Evolutionary conservation across 2,797 vertebrate species (phyloP).

Genomic region (Saxicola maurus): DNA sequence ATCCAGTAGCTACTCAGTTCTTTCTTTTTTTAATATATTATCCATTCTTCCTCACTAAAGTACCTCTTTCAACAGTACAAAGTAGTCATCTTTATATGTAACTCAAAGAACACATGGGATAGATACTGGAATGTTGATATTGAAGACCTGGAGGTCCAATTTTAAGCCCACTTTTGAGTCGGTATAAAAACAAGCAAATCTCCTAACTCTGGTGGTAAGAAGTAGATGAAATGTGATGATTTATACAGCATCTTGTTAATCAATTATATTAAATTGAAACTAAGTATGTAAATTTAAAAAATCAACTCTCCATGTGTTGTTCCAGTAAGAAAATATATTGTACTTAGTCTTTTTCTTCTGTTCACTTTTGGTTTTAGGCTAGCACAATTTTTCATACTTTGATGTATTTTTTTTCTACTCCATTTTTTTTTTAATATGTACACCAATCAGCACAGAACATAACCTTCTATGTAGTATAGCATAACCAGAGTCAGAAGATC

Average conservation of each 20-base stretch:
- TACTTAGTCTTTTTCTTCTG: neutral
- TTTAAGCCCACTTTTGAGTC: neutral
- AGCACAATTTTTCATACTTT: neutral
- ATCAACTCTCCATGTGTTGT: neutral
- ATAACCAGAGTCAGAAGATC: neutral
- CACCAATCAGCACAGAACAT: neutral
- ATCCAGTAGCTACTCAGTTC: neutral
- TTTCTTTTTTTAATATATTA: neutral
- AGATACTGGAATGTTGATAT: neutral
- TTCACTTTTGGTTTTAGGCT: neutral
- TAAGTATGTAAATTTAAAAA: neutral
- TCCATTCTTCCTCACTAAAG: neutral
- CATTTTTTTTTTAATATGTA: neutral
- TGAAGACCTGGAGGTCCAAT: neutral
- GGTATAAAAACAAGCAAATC: neutral
- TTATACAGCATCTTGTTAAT: neutral
- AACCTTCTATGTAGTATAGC: neutral
- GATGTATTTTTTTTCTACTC: neutral
- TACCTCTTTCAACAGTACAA: neutral
- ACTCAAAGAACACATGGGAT: neutral
- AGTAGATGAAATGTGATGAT: neutral
- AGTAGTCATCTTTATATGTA: neutral
- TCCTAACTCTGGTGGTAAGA: neutral
- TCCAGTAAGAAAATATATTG: neutral
- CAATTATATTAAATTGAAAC: neutral